phyloP scores from a whole-genome alignment of 1,140 invertebrate genomes.

The Drosophila busckii region DNA sequence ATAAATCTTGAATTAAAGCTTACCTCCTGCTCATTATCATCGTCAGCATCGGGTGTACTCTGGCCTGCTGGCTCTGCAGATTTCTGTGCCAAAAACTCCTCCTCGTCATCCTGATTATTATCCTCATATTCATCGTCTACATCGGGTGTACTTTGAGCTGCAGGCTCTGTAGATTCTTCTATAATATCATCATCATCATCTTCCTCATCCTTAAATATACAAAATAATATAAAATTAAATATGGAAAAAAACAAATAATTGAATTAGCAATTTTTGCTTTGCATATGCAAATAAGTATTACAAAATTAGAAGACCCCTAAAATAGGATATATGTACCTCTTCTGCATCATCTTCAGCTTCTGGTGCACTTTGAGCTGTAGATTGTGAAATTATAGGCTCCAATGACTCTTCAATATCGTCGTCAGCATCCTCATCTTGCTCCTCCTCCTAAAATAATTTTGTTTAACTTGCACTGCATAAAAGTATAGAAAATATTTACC shows the following conservation, averaged over 20 bases:
- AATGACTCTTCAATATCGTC: slow-evolving; percentile 27
- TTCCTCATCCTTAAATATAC: too few species aligned
- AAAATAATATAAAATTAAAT: too few species aligned
- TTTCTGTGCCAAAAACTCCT: too few species aligned
- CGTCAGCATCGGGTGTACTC: slow-evolving; percentile 12
- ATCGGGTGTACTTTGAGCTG: slow-evolving; percentile 25
- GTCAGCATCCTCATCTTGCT: slow-evolving; percentile 19
- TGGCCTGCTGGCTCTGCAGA: slow-evolving; percentile 32
- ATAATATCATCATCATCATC: slow-evolving; percentile 33
- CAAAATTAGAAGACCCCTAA: too few species aligned
- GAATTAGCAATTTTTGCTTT: too few species aligned
- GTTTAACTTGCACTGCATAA: background rate
- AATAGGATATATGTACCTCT: too few species aligned
- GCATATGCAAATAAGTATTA: too few species aligned
- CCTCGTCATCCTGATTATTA: slow-evolving; percentile 30
- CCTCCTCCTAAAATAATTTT: slow-evolving; percentile 26
- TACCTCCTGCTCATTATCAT: background rate
- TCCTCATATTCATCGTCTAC: slow-evolving; percentile 20
- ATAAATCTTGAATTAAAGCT: background rate
- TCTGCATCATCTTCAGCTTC: slow-evolving; percentile 27
- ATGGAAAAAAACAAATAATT: too few species aligned
- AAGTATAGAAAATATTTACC: slow-evolving; percentile 6
- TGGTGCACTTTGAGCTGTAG: slow-evolving; percentile 13
- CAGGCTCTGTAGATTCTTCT: slow-evolving; percentile 38
- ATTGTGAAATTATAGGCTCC: slow-evolving; percentile 27